phyloP scores from a whole-genome alignment of 2,888 invertebrate genomes.

The Caenorhabditis panamensis region DNA sequence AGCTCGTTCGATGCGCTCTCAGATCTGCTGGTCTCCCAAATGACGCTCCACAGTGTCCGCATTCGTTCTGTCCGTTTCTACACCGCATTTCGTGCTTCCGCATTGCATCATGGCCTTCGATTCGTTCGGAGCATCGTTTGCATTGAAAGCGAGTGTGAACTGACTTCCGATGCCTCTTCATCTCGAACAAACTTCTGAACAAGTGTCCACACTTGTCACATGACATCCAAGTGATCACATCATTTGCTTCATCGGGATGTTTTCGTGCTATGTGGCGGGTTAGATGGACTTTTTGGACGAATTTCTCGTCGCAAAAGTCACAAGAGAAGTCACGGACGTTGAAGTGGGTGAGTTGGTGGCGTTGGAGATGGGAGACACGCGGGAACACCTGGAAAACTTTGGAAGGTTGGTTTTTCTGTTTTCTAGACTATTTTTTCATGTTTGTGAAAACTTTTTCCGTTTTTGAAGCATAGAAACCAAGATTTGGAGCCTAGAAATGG shows the following conservation, averaged over 20 bases:
- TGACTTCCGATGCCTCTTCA: slow-evolving; percentile 55
- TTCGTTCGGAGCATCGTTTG: slow-evolving; percentile 36
- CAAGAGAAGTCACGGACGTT: slow-evolving; percentile 65
- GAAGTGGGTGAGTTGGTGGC: slow-evolving; percentile 70
- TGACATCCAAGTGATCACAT: slow-evolving; percentile 27
- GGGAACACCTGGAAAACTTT: slow-evolving; percentile 68
- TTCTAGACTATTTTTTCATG: background rate
- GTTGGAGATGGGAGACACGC: slow-evolving; percentile 68
- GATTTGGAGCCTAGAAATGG: too few relatives aligned
- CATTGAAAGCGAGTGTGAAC: slow-evolving; percentile 45
- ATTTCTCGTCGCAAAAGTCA: slow-evolving; percentile 63
- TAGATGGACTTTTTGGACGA: slow-evolving; percentile 69
- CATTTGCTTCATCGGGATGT: slow-evolving; percentile 52
- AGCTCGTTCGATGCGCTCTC: slow-evolving; percentile 56
- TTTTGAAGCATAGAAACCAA: too few relatives aligned
- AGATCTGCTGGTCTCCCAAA: slow-evolving; percentile 48
- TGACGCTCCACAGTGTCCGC: slow-evolving; percentile 44
- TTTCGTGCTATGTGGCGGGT: slow-evolving; percentile 62
- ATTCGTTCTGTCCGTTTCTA: slow-evolving; percentile 33
- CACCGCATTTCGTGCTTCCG: slow-evolving; percentile 60
- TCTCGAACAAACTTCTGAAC: slow-evolving; percentile 60
- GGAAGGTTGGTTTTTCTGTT: too few relatives aligned
- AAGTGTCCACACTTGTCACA: slow-evolving; percentile 62
- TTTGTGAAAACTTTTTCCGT: too few relatives aligned
- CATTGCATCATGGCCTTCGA: slow-evolving; percentile 36